Conservation (phyloP, 2,797 vertebrate species). For the Salarias fasciatus region DNA sequence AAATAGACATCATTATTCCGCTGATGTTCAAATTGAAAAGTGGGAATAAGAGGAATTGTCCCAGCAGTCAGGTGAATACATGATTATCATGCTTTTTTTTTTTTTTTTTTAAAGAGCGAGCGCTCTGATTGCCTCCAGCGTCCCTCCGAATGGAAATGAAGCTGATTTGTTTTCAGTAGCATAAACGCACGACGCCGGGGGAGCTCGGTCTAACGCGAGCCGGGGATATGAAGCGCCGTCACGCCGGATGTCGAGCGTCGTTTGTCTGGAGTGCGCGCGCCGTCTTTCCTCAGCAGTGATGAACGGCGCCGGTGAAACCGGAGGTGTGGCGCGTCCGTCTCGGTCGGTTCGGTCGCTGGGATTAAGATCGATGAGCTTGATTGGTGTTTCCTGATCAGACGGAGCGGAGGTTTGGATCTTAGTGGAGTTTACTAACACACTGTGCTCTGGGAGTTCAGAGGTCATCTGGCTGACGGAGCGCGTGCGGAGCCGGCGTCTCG, state of each 20-base stretch:
- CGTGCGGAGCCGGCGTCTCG: conserved; percentile 41
- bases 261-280: conserved; percentile 33
- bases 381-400: too few species aligned
- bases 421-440: too few species aligned
- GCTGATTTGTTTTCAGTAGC: conserved; percentile 45
- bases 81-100: conserved; percentile 4
- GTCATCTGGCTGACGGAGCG: conserved; percentile 18
- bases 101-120: conserved; percentile 17
- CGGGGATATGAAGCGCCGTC: conserved; percentile 42
- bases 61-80: conserved; percentile 39
- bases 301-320: conserved; percentile 9
- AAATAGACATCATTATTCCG: conserved; percentile 56
- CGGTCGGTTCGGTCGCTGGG: neutral
- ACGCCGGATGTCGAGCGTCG: conserved; percentile 21
- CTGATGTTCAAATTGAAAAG: conserved; percentile 45
- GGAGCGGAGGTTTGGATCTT: neutral
- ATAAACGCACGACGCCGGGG: conserved; percentile 7
- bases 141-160: conserved; percentile 35
- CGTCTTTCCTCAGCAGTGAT: neutral
- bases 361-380: too few species aligned
- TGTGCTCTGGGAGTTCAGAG: conserved; percentile 13
- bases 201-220: conserved; percentile 21
- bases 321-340: neutral
- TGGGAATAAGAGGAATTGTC: conserved; percentile 23
- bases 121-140: conserved; percentile 34